These are phyloP conservation scores for Kradibia gibbosae DNA, from an alignment of 1,140 invertebrate species.

Conservation along the genomic window DNA sequence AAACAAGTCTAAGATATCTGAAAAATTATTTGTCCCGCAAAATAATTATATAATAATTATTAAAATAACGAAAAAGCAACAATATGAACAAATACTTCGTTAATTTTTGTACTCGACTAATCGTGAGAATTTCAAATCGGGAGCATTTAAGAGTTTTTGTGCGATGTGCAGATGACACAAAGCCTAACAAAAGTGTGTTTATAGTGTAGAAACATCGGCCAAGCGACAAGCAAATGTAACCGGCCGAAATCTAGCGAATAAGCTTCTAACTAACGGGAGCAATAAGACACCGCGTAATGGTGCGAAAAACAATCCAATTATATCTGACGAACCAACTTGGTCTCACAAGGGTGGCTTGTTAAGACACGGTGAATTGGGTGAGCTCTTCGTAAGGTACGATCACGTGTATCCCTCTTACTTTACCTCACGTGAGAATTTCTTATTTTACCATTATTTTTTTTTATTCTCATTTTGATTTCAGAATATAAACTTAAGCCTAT, in stretches of 20 bases:
- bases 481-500: conserved; percentile 24
- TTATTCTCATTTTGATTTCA: conserved; percentile 17
- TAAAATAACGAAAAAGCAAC: too few species aligned
- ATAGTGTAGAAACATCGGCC: conserved; percentile 68
- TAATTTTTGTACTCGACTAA: conserved; percentile 6
- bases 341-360: conserved; percentile 70
- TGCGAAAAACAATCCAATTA: conserved; percentile 61
- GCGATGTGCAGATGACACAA: conserved; percentile 20
- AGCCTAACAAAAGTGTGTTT: conserved; percentile 68
- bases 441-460: neutral
- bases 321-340: conserved; percentile 62
- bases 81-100: conserved; percentile 8
- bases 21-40: too few species aligned
- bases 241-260: conserved; percentile 69
- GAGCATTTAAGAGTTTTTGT: conserved; percentile 21
- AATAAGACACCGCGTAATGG: conserved; percentile 65
- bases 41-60: too few species aligned
- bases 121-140: neutral
- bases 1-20: too few species aligned
- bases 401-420: conserved; percentile 64
- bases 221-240: conserved; percentile 65
- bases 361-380: conserved; percentile 72
- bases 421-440: conserved; percentile 50
- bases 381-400: conserved; percentile 73
- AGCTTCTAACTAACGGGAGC: conserved; percentile 67